A percentile compares a stretch with the other conserved stretches of the same genome.
These are phyloP conservation scores for Excalfactoria chinensis DNA, from an alignment of 2,113 vertebrate species.

Conservation along the genomic window DNA sequence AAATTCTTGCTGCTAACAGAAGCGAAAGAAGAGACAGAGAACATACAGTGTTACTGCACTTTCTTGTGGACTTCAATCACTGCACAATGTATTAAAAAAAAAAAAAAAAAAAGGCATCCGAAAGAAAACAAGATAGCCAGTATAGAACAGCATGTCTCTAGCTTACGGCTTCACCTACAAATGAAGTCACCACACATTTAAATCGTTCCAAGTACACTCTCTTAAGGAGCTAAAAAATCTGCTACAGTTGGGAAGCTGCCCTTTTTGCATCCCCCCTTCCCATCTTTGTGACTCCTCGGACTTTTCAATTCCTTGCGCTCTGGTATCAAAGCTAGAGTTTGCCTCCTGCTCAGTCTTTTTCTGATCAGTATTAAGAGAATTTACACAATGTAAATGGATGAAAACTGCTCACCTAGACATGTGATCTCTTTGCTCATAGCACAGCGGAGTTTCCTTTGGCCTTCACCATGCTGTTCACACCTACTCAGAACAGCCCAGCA, in stretches of 20 bases:
- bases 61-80: slow-evolving; percentile 24
- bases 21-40: background rate
- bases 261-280: background rate
- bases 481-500: background rate
- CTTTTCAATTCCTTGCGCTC: background rate
- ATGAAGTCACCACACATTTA: background rate
- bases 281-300: background rate
- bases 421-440: background rate
- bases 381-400: background rate
- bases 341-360: background rate
- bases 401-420: background rate
- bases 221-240: background rate
- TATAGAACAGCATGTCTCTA: background rate
- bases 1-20: background rate
- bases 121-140: background rate
- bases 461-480: background rate
- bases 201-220: background rate
- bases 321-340: background rate
- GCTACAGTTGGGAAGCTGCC: background rate
- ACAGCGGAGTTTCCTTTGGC: background rate
- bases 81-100: background rate
- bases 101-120: background rate
- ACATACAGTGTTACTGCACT: background rate
- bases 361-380: background rate
- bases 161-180: background rate